Conservation (phyloP, 2,888 invertebrate species). For the Scaeva pyrastri region DNA sequence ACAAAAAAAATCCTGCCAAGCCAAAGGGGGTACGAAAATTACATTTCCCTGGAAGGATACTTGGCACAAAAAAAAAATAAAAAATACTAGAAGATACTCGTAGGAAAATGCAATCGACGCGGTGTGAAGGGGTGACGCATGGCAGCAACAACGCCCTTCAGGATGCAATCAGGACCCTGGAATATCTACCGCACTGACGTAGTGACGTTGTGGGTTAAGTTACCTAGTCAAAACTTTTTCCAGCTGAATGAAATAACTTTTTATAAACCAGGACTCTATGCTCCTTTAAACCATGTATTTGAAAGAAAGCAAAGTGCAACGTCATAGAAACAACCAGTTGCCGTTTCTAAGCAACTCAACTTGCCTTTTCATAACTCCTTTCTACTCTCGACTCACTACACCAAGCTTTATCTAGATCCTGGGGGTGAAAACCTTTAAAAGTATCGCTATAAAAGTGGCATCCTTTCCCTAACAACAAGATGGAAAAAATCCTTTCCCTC, state of each 20-base stretch:
- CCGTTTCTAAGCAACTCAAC: not conserved
- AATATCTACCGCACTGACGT: not conserved
- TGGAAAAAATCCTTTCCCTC: not conserved
- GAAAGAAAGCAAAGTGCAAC: not conserved
- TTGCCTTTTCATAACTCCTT: no score
- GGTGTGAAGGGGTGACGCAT: no score
- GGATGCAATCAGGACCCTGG: not conserved
- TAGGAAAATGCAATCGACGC: constrained; percentile 15
- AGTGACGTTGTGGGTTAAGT: not conserved
- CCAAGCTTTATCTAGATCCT: not conserved
- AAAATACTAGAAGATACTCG: no score
- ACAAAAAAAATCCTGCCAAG: not conserved
- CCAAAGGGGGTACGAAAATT: not conserved
- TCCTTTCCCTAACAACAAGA: not conserved
- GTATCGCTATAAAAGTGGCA: constrained; percentile 1
- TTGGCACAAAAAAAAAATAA: not conserved
- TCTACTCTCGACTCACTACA: not conserved
- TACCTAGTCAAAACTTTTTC: not conserved
- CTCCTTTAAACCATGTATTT: not conserved
- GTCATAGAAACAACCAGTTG: constrained; percentile 25
- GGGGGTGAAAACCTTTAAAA: not conserved
- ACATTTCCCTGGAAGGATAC: no score
- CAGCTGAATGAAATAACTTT: constrained; percentile 1
- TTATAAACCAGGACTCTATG: not conserved
- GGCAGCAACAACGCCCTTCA: not conserved